phyloP scores from a whole-genome alignment of 1,140 invertebrate species.

The Telenomus remus region DNA sequence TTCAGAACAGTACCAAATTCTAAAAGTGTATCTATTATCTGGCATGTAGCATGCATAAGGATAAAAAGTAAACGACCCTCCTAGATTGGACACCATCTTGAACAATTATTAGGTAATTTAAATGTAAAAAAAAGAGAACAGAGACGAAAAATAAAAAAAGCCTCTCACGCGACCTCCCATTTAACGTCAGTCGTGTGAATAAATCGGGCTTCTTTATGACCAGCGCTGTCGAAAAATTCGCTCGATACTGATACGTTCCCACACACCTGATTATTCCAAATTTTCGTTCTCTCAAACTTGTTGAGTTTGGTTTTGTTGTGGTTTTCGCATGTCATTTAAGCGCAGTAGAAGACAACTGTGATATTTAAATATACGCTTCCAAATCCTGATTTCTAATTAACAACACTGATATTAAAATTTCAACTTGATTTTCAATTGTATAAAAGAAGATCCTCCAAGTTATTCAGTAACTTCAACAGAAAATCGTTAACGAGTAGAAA shows the following conservation, averaged over 20 bases:
- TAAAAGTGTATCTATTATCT: conserved; percentile 72
- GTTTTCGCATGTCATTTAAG: background rate
- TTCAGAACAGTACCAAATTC: conserved; percentile 72
- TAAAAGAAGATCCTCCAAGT: too few relatives aligned
- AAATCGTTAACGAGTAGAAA: too few relatives aligned
- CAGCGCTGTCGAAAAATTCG: conserved; percentile 26
- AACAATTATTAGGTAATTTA: conserved; percentile 65
- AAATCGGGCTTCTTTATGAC: conserved; percentile 22
- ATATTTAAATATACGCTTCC: conserved; percentile 37
- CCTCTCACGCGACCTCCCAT: conserved; percentile 29
- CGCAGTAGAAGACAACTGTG: conserved; percentile 38
- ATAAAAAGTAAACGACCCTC: conserved; percentile 59
- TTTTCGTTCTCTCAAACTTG: background rate
- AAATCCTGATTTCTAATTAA: conserved; percentile 4
- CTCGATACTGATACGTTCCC: background rate
- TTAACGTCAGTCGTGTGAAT: conserved; percentile 22
- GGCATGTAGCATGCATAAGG: conserved; percentile 67
- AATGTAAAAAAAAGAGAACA: conserved; percentile 49
- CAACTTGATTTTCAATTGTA: too few relatives aligned
- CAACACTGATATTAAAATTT: too few relatives aligned
- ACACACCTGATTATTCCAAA: background rate
- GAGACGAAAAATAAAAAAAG: conserved; percentile 29
- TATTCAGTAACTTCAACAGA: too few relatives aligned
- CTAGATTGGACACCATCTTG: conserved; percentile 67
- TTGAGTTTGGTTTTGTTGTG: too few relatives aligned